Evolutionary conservation across 2,113 vertebrate genomes (phyloP), one percentile per base, ranked within the genome.

Genomic region (Corythaeola cristata): DNA sequence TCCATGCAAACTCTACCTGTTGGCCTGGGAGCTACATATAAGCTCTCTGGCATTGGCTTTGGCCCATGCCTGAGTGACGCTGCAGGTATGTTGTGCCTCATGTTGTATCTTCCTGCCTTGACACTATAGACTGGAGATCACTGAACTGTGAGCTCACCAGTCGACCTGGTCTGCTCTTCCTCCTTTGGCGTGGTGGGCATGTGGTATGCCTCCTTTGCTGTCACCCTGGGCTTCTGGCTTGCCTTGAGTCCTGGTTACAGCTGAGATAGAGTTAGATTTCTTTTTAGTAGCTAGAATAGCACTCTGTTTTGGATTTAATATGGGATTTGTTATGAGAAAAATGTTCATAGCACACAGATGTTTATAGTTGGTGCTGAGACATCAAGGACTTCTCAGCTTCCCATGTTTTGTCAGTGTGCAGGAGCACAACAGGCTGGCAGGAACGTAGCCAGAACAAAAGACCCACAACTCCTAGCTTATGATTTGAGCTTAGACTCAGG

Each of bases 1-100:
- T 27, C 68, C 17, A 10, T 32, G 28, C 1, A 2, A 56, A 45
- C 49, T 69, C 44, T 21, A n/a, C 7, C 18, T 12, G 0, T 5
- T 33, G 44, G 12, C 15, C 53, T 55, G 18, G 56, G 24, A 64
- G 55, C 49, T 52, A 63, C 53, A 37, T 12, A 30, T 59, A 68
- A 59, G 14, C 23, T 63, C 23, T 63, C 72, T 72, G 64, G 27
- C 30, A 15, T 66, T 60, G 39, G 18, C 28, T 68, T 62, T 59
- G 52, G 20, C 28, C 8, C 14, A 11, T 16, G 33, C 15, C 44
- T 58, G 21, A 85, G 12, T 44, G 45, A 15, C 4, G 18, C 3
- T 27, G 37, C 17, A 27, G 59, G 45, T 53, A 27, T 22, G 26
- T 21, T n/a, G 21, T 53, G 18, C 39, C 18, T 60, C 0, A 1